Conservation (phyloP, 2,797 vertebrate species). For the Trachops cirrhosus region DNA sequence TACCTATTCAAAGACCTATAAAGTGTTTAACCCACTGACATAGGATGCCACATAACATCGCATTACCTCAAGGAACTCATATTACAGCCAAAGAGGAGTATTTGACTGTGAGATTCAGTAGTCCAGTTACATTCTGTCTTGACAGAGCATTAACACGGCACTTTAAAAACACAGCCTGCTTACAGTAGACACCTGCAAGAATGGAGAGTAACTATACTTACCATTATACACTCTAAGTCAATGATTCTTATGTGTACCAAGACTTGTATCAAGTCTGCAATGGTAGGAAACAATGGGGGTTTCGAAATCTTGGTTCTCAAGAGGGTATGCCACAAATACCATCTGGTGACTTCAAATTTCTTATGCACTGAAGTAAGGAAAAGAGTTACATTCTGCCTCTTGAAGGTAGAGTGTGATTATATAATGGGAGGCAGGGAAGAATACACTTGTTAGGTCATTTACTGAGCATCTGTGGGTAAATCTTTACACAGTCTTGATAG, state of each 20-base stretch:
- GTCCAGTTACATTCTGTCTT: background rate
- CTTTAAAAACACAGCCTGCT: background rate
- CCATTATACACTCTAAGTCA: background rate
- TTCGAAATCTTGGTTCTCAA: background rate
- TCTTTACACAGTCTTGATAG: background rate
- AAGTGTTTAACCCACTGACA: background rate
- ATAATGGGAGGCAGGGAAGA: background rate
- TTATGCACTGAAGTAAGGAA: background rate
- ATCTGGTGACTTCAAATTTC: background rate
- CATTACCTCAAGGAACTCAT: background rate
- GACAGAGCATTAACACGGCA: background rate
- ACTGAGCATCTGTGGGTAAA: background rate
- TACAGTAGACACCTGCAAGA: background rate
- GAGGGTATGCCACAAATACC: background rate
- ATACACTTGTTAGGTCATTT: background rate
- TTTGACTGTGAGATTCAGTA: background rate
- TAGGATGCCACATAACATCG: background rate
- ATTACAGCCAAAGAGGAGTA: background rate
- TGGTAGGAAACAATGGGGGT: background rate
- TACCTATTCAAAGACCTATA: background rate
- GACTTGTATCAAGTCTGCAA: background rate
- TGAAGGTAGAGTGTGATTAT: background rate
- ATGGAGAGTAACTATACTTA: background rate
- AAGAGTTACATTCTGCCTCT: background rate
- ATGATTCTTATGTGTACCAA: background rate